These are phyloP conservation scores for Hemiscyllium ocellatum DNA, from an alignment of 2,113 vertebrate species.

Conservation along the genomic window DNA sequence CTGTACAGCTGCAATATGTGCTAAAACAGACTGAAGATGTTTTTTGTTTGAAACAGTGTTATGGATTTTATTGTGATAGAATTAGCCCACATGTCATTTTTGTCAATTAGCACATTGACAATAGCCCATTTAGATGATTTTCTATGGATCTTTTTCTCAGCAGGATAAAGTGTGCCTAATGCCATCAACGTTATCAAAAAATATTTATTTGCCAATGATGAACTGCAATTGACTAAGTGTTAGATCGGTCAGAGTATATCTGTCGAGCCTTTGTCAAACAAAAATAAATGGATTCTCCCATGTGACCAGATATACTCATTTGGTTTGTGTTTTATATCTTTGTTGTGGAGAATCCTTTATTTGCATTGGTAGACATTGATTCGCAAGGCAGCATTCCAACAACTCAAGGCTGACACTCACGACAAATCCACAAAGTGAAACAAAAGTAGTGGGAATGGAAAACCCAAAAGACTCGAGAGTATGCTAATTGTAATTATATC, in stretches of 20 bases:
- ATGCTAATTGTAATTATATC: too few relatives aligned
- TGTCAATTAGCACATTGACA: background rate
- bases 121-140: background rate
- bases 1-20: too few relatives aligned
- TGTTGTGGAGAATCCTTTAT: background rate
- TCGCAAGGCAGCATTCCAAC: background rate
- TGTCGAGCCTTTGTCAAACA: background rate
- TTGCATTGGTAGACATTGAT: background rate
- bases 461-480: too few relatives aligned
- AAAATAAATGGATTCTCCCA: background rate
- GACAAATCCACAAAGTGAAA: too few relatives aligned
- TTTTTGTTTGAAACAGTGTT: background rate
- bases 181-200: background rate
- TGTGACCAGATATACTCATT: background rate
- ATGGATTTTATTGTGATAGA: background rate
- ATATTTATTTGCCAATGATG: background rate
- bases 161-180: background rate
- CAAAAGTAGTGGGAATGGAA: too few relatives aligned
- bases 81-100: background rate
- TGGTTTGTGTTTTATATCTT: background rate
- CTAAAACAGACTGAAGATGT: background rate
- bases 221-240: background rate
- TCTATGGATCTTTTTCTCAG: background rate
- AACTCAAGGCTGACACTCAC: too few relatives aligned
- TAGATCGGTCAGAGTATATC: background rate